Percentiles rank a stretch among this genome's conserved stretches.
phyloP scores from a whole-genome alignment of 2,888 invertebrate genomes.

The Chrysolina haemoptera region DNA sequence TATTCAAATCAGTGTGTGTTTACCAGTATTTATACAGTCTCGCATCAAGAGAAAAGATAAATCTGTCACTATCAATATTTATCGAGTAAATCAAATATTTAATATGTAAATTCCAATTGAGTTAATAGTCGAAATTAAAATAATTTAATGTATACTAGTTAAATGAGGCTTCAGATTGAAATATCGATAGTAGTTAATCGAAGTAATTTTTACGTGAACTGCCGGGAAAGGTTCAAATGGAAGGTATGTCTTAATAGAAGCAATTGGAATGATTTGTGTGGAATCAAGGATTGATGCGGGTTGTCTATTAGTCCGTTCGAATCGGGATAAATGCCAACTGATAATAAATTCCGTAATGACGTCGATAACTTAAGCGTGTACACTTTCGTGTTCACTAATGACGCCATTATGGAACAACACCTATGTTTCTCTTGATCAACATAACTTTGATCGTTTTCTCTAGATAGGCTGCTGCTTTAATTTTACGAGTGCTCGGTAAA shows the following conservation, averaged over 20 bases:
- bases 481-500: conserved; percentile 33
- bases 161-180: conserved; percentile 35
- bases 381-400: conserved; percentile 56
- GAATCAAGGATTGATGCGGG: conserved; percentile 47
- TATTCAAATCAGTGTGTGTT: conserved; percentile 39
- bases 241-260: conserved; percentile 42
- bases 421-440: conserved; percentile 45
- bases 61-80: conserved; percentile 53
- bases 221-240: conserved; percentile 7
- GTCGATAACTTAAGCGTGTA: conserved; percentile 55
- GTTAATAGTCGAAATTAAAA: conserved; percentile 49
- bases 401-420: conserved; percentile 56
- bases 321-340: conserved; percentile 52
- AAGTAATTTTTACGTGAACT: conserved; percentile 16
- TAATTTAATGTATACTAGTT: conserved; percentile 42
- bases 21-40: conserved; percentile 46
- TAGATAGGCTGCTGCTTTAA: conserved; percentile 34
- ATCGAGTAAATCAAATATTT: conserved; percentile 49
- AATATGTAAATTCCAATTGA: conserved; percentile 50
- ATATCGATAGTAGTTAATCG: conserved; percentile 34
- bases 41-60: conserved; percentile 40
- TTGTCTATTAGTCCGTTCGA: conserved; percentile 34
- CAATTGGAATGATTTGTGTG: conserved; percentile 45
- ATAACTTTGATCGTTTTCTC: conserved; percentile 43
- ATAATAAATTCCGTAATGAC: conserved; percentile 57